Evolutionary conservation across 2,888 invertebrate genomes (phyloP).

Genomic region (Scaptomyza cyrtandrae): DNA sequence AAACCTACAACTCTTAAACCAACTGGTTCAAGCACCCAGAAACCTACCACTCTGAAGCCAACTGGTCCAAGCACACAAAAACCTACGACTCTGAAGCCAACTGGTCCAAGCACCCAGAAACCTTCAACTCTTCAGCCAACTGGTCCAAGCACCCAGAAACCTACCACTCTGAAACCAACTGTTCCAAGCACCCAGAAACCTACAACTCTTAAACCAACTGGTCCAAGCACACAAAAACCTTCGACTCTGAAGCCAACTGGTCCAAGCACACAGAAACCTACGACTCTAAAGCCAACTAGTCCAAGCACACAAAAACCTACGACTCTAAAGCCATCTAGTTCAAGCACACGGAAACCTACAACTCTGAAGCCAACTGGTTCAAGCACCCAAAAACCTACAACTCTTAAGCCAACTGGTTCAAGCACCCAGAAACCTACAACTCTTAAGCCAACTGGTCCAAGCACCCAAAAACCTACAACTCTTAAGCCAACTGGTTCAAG

Average conservation of each 20-base stretch:
- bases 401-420: background rate
- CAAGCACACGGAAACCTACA: background rate
- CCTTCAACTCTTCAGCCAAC: background rate
- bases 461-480: background rate
- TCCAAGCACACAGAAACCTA: background rate
- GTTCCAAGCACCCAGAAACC: background rate
- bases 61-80: too few relatives aligned
- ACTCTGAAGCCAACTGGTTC: rapidly evolving
- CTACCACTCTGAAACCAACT: background rate
- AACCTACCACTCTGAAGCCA: too few relatives aligned
- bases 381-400: background rate
- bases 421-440: background rate
- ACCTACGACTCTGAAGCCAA: background rate
- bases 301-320: background rate
- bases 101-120: background rate
- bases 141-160: background rate
- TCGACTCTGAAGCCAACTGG: background rate
- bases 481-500: background rate
- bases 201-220: background rate
- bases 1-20: background rate
- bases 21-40: too few relatives aligned
- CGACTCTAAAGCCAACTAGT: rapidly evolving
- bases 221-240: background rate
- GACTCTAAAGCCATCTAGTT: background rate
- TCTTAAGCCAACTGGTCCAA: background rate